These are phyloP conservation scores for Chionomys nivalis DNA, from an alignment of 2,113 vertebrate species.

Conservation along the genomic window DNA sequence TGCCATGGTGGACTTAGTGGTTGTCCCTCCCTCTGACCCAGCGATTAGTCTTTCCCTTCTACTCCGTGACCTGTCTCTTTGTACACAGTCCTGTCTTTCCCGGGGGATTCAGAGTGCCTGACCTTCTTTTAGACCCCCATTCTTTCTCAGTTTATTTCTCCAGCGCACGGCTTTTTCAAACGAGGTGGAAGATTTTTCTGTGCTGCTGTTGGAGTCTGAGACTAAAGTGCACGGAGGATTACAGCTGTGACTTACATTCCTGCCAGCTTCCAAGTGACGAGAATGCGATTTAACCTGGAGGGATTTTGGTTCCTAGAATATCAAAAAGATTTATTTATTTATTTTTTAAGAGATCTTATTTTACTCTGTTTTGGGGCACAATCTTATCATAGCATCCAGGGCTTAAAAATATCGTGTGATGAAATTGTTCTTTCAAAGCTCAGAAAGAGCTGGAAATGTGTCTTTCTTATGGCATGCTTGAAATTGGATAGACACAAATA, in stretches of 20 bases:
- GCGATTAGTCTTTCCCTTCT: neutral
- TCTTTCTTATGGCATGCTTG: slow-evolving; percentile 42
- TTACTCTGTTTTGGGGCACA: slow-evolving; percentile 2
- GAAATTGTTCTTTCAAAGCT: slow-evolving; percentile 54
- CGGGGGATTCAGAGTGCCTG: neutral
- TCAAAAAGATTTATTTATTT: neutral
- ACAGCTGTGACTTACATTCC: neutral
- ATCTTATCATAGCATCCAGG: neutral
- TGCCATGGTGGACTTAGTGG: no score
- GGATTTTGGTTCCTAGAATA: neutral
- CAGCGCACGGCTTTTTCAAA: slow-evolving; percentile 13
- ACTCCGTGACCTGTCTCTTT: neutral
- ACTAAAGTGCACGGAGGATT: neutral
- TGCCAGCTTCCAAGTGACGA: neutral
- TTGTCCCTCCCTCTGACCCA: neutral
- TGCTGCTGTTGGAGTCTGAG: slow-evolving; percentile 33
- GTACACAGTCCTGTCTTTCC: neutral
- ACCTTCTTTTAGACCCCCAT: neutral
- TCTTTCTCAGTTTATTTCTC: slow-evolving; percentile 14
- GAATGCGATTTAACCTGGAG: neutral
- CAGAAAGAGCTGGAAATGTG: slow-evolving; percentile 56
- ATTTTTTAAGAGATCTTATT: slow-evolving; percentile 26
- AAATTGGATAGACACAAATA: slow-evolving; percentile 67
- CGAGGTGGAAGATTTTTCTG: neutral
- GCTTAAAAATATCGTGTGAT: slow-evolving; percentile 16